Percentiles rank a stretch among this genome's conserved stretches.
Evolutionary conservation across 1,140 invertebrate genomes (phyloP).

Genomic region (Drosophila fuyamai): DNA sequence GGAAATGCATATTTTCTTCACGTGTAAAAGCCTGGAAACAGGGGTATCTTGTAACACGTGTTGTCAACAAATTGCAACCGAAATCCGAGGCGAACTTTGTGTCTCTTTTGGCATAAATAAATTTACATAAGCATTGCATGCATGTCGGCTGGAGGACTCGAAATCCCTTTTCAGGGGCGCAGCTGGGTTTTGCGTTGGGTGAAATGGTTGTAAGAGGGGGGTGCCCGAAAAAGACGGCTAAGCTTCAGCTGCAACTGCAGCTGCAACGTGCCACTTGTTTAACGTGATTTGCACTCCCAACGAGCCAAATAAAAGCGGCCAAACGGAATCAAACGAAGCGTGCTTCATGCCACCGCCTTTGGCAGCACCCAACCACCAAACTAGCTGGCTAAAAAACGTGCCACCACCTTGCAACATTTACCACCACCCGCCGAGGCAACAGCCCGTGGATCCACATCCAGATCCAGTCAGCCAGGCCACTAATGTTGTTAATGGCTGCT

Average conservation of each 20-base stretch:
- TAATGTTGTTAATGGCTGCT: constrained; percentile 76
- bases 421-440: not conserved
- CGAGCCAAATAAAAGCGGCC: constrained; percentile 55
- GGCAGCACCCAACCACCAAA: not conserved
- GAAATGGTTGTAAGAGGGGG: not conserved
- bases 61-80: constrained; percentile 78
- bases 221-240: constrained; percentile 7
- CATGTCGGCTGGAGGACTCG: constrained; percentile 28
- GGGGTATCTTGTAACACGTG: constrained; percentile 64
- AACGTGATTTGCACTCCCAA: constrained; percentile 74
- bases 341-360: constrained; percentile 34
- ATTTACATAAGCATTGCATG: constrained; percentile 77
- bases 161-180: constrained; percentile 16
- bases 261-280: constrained; percentile 60
- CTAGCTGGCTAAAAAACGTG: not conserved
- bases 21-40: constrained; percentile 11
- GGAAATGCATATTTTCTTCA: not conserved
- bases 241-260: constrained; percentile 35
- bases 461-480: constrained; percentile 41
- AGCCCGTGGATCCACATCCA: constrained; percentile 3
- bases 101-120: constrained; percentile 77
- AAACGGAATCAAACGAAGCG: constrained; percentile 44
- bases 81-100: constrained; percentile 73
- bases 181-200: constrained; percentile 2
- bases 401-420: not conserved